A percentile compares a stretch with the other conserved stretches of the same genome.
Evolutionary conservation across 2,797 vertebrate species (phyloP).

Genomic region (Diglossa cyanea): DNA sequence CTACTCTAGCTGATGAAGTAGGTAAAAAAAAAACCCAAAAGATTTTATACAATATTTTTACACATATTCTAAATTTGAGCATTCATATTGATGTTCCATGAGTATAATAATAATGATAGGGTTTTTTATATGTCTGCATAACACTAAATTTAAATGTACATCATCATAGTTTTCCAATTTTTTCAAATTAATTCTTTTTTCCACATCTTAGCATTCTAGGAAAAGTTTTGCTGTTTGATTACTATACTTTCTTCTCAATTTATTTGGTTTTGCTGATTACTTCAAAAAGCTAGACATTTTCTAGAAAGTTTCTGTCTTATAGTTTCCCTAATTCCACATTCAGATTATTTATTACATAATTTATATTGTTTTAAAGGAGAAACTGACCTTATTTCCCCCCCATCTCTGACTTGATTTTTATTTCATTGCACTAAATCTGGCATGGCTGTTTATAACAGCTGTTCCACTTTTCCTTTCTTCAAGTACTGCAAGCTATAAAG

Average conservation of each 20-base stretch:
- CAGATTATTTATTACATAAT: background rate
- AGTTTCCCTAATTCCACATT: background rate
- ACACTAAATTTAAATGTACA: background rate
- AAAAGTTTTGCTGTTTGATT: background rate
- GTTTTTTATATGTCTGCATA: accelerated
- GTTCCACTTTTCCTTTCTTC: conserved; percentile 18
- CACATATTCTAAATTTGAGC: background rate
- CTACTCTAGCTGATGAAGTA: background rate
- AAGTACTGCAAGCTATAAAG: conserved; percentile 43
- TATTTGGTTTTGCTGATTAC: background rate
- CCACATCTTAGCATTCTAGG: background rate
- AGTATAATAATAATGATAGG: background rate
- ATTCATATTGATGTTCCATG: background rate
- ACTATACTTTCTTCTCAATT: background rate
- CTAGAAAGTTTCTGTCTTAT: background rate
- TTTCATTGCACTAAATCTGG: conserved; percentile 44
- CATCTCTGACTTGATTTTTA: background rate
- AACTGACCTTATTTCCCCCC: background rate
- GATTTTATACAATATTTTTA: background rate
- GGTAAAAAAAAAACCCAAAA: background rate
- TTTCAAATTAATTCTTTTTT: background rate
- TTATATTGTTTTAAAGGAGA: background rate
- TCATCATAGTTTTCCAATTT: background rate
- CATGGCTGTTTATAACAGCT: conserved; percentile 40
- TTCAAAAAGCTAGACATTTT: background rate